Evolutionary conservation across 2,797 vertebrate species (phyloP).

Genomic region (Loris lydekkerianus): DNA sequence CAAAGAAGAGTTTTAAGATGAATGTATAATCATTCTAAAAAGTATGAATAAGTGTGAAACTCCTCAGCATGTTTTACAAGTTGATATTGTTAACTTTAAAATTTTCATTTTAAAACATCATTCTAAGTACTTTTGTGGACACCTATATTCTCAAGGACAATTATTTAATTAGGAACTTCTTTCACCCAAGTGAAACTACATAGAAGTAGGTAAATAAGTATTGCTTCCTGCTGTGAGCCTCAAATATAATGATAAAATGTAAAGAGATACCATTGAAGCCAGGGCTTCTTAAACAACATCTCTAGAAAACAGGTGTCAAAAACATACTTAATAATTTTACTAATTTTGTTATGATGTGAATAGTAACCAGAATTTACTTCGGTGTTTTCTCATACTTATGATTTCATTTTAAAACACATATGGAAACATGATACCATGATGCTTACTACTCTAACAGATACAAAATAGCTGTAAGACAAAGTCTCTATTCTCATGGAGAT

Average conservation of each 20-base stretch:
- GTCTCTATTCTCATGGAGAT: conserved; percentile 14
- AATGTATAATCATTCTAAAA: conserved; percentile 30
- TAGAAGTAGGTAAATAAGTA: conserved; percentile 32
- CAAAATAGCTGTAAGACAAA: background rate
- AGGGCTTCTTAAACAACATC: conserved; percentile 40
- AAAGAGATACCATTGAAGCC: conserved; percentile 12
- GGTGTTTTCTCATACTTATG: background rate
- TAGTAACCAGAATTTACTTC: conserved; percentile 25
- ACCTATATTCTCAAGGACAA: conserved; percentile 27
- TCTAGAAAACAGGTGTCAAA: conserved; percentile 40
- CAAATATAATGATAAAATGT: conserved; percentile 43
- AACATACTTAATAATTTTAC: conserved; percentile 26
- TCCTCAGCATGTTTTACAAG: background rate
- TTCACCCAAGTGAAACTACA: conserved; percentile 39
- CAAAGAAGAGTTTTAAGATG: background rate
- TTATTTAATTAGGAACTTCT: conserved; percentile 48
- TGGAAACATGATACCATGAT: background rate
- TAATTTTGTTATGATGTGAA: background rate
- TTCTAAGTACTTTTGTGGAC: background rate
- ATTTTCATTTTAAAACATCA: background rate
- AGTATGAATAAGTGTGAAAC: conserved; percentile 8
- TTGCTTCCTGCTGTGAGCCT: background rate
- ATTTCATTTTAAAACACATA: conserved; percentile 45
- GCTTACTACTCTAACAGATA: background rate
- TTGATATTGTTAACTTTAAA: conserved; percentile 38